Percentiles rank a stretch among this genome's conserved stretches.
Evolutionary conservation across 2,888 invertebrate genomes (phyloP).

Genomic region (Bombylius discolor): DNA sequence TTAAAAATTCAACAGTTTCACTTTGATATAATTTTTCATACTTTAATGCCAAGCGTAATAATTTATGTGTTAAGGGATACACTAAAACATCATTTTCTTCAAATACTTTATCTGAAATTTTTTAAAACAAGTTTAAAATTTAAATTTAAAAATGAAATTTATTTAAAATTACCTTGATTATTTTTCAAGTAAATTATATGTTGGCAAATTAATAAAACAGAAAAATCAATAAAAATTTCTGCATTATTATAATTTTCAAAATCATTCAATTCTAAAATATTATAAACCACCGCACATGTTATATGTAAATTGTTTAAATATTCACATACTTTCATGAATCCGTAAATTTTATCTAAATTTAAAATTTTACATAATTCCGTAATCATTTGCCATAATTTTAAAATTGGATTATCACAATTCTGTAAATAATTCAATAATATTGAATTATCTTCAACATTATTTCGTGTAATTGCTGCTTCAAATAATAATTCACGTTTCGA

Average conservation of each 20-base stretch:
- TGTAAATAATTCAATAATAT: background rate
- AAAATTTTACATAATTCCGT: conserved; percentile 24
- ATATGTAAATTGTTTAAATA: conserved; percentile 25
- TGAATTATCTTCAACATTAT: conserved; percentile 1
- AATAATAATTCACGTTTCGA: conserved; percentile 20
- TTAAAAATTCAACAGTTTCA: conserved; percentile 27
- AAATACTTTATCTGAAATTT: background rate
- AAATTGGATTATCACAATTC: conserved; percentile 19
- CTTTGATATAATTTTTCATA: conserved; percentile 18
- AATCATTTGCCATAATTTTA: conserved; percentile 23
- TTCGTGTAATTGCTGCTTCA: conserved; percentile 19
- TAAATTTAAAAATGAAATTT: background rate
- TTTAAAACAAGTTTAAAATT: background rate
- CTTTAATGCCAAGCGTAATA: conserved; percentile 22
- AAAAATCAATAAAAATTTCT: conserved; percentile 25
- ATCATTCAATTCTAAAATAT: conserved; percentile 23
- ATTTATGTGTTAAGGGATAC: conserved; percentile 27
- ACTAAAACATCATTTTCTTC: conserved; percentile 24
- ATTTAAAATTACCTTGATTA: conserved; percentile 7
- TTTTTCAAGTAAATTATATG: conserved; percentile 21
- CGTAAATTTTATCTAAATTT: conserved; percentile 22
- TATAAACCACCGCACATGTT: conserved; percentile 27
- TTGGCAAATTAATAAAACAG: conserved; percentile 26
- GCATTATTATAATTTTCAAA: conserved; percentile 22
- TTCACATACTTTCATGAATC: conserved; percentile 23